phyloP scores from a whole-genome alignment of 2,113 vertebrate species.

The Petrocephalus zakoni region DNA sequence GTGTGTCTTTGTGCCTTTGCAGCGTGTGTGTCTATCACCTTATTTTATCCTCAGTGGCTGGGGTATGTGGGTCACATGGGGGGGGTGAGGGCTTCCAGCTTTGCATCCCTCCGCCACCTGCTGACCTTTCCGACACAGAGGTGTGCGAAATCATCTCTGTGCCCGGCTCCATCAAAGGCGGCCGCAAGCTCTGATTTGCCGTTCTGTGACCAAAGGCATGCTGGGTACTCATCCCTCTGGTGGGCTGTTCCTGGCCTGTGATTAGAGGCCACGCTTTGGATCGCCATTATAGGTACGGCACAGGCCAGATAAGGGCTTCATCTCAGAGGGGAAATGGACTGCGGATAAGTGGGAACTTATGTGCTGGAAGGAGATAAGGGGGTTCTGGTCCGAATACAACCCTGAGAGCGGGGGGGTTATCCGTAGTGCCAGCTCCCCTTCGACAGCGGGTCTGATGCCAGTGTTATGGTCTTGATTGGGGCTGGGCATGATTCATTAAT shows the following conservation, averaged over 20 bases:
- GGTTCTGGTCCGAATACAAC: neutral
- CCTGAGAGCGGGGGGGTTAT: neutral
- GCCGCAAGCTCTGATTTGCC: neutral
- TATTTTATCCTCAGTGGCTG: neutral
- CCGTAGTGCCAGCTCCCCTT: neutral
- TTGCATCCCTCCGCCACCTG: neutral
- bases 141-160: neutral
- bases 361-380: slow-evolving; percentile 13
- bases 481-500: neutral
- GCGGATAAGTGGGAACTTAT: slow-evolving; percentile 4
- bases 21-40: neutral
- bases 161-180: neutral
- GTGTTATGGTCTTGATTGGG: neutral
- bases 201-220: neutral
- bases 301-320: neutral
- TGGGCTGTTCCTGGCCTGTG: neutral
- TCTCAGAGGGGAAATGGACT: neutral
- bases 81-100: neutral
- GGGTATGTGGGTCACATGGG: neutral
- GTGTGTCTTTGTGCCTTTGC: neutral
- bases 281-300: neutral
- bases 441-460: neutral
- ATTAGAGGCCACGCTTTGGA: neutral
- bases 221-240: neutral
- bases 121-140: neutral